Conservation (phyloP, 2,888 invertebrate genomes). For the Entomobrya proxima region DNA sequence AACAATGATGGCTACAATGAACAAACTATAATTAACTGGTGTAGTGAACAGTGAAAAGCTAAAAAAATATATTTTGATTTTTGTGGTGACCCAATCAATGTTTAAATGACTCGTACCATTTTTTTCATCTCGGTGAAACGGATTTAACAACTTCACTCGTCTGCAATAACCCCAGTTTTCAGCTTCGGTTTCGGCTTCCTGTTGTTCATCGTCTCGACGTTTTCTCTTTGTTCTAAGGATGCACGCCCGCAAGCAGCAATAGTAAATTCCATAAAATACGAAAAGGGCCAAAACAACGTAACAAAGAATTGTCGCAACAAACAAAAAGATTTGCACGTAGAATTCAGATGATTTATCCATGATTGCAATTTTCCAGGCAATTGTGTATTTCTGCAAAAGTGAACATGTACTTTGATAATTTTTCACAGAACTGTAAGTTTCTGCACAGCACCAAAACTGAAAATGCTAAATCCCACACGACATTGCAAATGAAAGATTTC, state of each 20-base stretch:
- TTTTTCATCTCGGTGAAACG: not conserved
- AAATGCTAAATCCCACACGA: too few species aligned
- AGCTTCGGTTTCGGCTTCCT: not conserved
- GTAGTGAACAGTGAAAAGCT: too few species aligned
- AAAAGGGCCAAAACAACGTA: conserved; percentile 44
- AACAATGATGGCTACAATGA: not conserved
- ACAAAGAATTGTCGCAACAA: conserved; percentile 55
- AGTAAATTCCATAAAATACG: conserved; percentile 40
- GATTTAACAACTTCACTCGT: not conserved
- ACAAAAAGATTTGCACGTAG: conserved; percentile 51
- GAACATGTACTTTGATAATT: not conserved
- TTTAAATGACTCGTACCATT: not conserved
- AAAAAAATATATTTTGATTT: too few species aligned
- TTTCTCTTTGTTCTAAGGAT: conserved; percentile 23
- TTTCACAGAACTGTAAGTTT: too few species aligned
- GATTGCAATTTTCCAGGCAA: not conserved
- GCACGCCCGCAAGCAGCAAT: conserved; percentile 46
- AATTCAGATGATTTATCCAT: conserved; percentile 51
- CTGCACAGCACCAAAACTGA: too few species aligned
- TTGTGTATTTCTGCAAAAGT: too few species aligned
- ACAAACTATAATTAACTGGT: not conserved
- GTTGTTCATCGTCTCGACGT: not conserved
- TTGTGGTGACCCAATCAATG: too few species aligned
- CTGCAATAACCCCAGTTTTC: not conserved
- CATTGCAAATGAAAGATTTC: too few species aligned